These are phyloP conservation scores for Lepidochitona cinerea DNA, from an alignment of 2,888 invertebrate species.

Conservation along the genomic window DNA sequence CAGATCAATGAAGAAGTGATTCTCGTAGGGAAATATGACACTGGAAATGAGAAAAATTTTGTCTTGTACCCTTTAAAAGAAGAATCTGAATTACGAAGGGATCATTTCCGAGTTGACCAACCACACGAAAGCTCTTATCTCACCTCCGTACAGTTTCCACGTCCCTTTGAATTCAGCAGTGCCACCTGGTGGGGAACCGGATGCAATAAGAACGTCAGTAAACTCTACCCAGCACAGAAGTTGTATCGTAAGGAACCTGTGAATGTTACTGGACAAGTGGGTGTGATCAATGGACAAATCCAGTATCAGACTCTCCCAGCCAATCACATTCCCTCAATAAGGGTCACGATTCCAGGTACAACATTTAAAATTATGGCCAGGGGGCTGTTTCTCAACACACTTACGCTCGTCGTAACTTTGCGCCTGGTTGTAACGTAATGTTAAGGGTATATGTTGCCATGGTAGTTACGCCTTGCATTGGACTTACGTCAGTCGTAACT, in stretches of 20 bases:
- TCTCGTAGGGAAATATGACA: slow-evolving; percentile 46
- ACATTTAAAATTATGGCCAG: no score
- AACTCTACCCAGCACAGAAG: slow-evolving; percentile 51
- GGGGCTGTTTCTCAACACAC: no score
- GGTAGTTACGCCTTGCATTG: no score
- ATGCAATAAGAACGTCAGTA: slow-evolving; percentile 14
- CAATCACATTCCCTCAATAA: slow-evolving; percentile 50
- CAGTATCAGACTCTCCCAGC: slow-evolving; percentile 50
- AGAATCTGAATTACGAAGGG: slow-evolving; percentile 36
- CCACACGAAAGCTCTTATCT: slow-evolving; percentile 26
- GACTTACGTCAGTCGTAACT: no score
- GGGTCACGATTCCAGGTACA: slow-evolving; percentile 58
- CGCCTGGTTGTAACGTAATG: no score
- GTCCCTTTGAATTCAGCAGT: slow-evolving; percentile 61
- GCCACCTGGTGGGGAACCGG: slow-evolving; percentile 41
- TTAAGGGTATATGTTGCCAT: no score
- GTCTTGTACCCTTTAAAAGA: slow-evolving; percentile 47
- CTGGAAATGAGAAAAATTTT: slow-evolving; percentile 33
- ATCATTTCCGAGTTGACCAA: slow-evolving; percentile 9
- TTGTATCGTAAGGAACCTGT: slow-evolving; percentile 31
- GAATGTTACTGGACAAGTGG: neutral
- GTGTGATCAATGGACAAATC: slow-evolving; percentile 3
- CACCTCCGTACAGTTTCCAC: slow-evolving; percentile 57
- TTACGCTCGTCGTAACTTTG: no score
- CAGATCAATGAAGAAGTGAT: slow-evolving; percentile 56